phyloP scores from a whole-genome alignment of 2,888 invertebrate species.

The Crossocerus cetratus region DNA sequence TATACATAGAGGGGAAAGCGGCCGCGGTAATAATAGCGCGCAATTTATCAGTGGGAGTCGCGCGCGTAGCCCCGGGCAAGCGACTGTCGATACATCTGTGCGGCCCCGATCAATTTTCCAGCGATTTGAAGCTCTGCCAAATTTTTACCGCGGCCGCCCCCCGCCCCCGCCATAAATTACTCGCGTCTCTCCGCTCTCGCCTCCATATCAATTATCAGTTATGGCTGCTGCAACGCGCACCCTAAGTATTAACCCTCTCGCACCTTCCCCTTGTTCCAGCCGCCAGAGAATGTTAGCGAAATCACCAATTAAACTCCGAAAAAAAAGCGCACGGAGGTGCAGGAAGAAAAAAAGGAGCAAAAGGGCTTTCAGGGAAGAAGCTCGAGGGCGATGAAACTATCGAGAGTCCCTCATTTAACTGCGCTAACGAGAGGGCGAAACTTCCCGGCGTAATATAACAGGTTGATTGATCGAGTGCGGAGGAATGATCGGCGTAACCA shows the following conservation, averaged over 20 bases:
- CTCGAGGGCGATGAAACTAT: too few relatives aligned
- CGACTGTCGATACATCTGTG: conserved; percentile 56
- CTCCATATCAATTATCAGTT: conserved; percentile 56
- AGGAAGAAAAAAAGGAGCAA: too few relatives aligned
- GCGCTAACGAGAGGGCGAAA: neutral
- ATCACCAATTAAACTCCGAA: too few relatives aligned
- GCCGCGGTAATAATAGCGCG: conserved; percentile 53
- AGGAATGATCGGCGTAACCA: neutral
- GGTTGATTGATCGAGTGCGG: neutral
- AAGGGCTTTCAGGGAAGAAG: too few relatives aligned
- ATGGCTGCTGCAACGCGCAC: conserved; percentile 22
- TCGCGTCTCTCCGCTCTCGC: conserved; percentile 23
- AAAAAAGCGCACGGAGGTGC: too few relatives aligned
- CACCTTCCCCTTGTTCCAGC: too few relatives aligned
- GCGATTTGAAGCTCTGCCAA: conserved; percentile 59
- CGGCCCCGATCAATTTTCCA: conserved; percentile 54
- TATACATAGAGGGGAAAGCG: conserved; percentile 26
- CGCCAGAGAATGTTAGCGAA: too few relatives aligned
- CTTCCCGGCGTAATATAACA: neutral
- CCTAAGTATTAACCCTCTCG: conserved; percentile 34
- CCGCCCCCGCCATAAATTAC: conserved; percentile 53
- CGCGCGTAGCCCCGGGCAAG: conserved; percentile 35
- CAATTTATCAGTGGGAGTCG: conserved; percentile 53
- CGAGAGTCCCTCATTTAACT: too few relatives aligned
- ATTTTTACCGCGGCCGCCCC: conserved; percentile 42